These are phyloP conservation scores for Denticeps clupeoides DNA, from an alignment of 2,797 vertebrate genomes.

Conservation along the genomic window DNA sequence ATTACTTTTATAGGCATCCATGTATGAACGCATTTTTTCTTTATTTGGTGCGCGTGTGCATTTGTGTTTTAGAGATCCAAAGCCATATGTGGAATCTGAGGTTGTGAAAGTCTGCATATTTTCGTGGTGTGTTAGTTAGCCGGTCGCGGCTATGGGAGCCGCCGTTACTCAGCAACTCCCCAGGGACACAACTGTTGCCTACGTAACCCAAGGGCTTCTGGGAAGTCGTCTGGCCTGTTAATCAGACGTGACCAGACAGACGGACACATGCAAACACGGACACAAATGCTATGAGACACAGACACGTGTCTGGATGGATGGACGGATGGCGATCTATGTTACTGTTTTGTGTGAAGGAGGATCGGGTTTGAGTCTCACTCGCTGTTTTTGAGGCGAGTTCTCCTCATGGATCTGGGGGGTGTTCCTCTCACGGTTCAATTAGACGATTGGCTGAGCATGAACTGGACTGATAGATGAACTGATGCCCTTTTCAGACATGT, in stretches of 20 bases:
- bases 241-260: conserved; percentile 35
- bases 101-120: conserved; percentile 39
- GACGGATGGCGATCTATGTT: too few species aligned
- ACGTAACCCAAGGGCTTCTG: conserved; percentile 43
- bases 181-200: conserved; percentile 39
- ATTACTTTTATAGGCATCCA: conserved; percentile 4
- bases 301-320: neutral
- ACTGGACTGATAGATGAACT: too few species aligned
- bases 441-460: too few species aligned
- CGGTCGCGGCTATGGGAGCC: conserved; percentile 39
- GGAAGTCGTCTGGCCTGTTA: conserved; percentile 43
- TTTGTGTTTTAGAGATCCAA: conserved; percentile 9
- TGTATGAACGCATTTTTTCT: neutral
- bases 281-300: neutral
- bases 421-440: too few species aligned
- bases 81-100: conserved; percentile 10
- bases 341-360: too few species aligned
- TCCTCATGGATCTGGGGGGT: too few species aligned
- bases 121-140: conserved; percentile 39
- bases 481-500: too few species aligned
- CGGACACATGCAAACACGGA: conserved; percentile 10
- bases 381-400: too few species aligned
- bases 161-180: conserved; percentile 52
- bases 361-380: too few species aligned
- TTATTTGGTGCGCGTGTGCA: neutral